phyloP scores from a whole-genome alignment of 2,888 invertebrate genomes.

The Trimorus sp. region DNA sequence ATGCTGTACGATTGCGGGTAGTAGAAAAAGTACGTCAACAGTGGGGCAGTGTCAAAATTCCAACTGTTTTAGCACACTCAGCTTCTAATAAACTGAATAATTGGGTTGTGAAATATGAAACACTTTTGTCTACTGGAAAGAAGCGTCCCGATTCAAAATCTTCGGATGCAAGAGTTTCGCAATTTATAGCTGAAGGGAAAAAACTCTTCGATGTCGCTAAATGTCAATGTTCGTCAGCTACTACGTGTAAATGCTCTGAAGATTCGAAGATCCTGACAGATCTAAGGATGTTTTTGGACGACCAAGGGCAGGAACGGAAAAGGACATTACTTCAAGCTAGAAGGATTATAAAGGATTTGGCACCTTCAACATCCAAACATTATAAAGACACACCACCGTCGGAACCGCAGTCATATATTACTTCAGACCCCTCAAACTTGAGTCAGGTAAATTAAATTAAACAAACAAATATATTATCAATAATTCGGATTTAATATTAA shows the following conservation, averaged over 20 bases:
- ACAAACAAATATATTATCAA: too few relatives aligned
- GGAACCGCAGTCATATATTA: too few relatives aligned
- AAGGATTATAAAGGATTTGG: not conserved
- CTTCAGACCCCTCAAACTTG: too few relatives aligned
- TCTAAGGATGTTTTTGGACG: slow-evolving; percentile 22
- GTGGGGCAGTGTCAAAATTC: slow-evolving; percentile 15
- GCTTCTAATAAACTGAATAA: slow-evolving; percentile 13
- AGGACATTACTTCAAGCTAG: slow-evolving; percentile 28
- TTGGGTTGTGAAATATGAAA: slow-evolving; percentile 3
- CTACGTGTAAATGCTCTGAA: slow-evolving; percentile 8
- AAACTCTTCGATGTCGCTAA: slow-evolving; percentile 35
- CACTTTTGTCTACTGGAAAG: not conserved
- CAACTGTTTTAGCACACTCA: not conserved
- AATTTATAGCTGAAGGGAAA: slow-evolving; percentile 19
- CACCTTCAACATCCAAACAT: slow-evolving; percentile 5
- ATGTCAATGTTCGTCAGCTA: slow-evolving; percentile 33
- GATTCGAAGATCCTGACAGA: slow-evolving; percentile 21
- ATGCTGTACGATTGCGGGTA: not conserved
- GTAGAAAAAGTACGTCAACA: not conserved
- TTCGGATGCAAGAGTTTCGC: slow-evolving; percentile 6
- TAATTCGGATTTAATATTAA: too few relatives aligned
- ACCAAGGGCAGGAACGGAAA: slow-evolving; percentile 23
- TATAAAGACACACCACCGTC: slow-evolving; percentile 19
- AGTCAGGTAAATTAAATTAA: too few relatives aligned
- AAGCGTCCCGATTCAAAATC: slow-evolving; percentile 15